Base-by-base conservation (phyloP, 2,797 vertebrate genomes). In the Craterocephalus amniculus region DNA sequence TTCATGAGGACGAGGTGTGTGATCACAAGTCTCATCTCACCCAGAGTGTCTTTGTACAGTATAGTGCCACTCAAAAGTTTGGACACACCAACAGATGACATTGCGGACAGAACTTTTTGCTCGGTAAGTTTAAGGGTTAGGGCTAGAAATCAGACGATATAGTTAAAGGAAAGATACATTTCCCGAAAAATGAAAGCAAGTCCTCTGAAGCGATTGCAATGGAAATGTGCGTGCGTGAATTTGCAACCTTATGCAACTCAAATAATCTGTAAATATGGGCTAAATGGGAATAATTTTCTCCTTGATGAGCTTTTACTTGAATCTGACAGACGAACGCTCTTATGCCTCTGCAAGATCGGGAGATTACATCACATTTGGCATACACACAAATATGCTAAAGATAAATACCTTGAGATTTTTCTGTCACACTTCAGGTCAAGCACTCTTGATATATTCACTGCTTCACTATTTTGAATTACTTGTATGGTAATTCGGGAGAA, bases 401-500 rank as follows among this genome's bases (percentile, higher is more conserved):
- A 58, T 86, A 83, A 91, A 89, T 55, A 65, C 67, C 27, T 45
- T 43, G 69, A 83, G 84, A 83, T 87, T 72, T 74, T 76, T 88
- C 80, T 74, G 84, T 90, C 79, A 72, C 74, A 80, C 70, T 80
- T 74, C 35, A 26, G 80, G 81, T 90, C 86, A 90, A 90, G 86
- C 34, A 71, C 81, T 87, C 67, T 79, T 83, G 78, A 93, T 85
- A 78, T 87, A 88, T 90, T 89, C 86, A 64, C 77, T 54, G 79
- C 79, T 89, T 88, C 76, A 70, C 70, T 83, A 65, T 85, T 91
- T 84, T 83, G 85, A 91, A 91, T 91, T 69, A 90, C 89, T 87
- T 83, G 84, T 90, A 92, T 89, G 84, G 91, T 92, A 91, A 92
- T 93, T 86, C 67, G 58, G 48, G 84, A 91, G 91, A 92, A 92